Base-by-base conservation (phyloP, 2,888 invertebrate genomes). In the Hybos culiciformis region DNA sequence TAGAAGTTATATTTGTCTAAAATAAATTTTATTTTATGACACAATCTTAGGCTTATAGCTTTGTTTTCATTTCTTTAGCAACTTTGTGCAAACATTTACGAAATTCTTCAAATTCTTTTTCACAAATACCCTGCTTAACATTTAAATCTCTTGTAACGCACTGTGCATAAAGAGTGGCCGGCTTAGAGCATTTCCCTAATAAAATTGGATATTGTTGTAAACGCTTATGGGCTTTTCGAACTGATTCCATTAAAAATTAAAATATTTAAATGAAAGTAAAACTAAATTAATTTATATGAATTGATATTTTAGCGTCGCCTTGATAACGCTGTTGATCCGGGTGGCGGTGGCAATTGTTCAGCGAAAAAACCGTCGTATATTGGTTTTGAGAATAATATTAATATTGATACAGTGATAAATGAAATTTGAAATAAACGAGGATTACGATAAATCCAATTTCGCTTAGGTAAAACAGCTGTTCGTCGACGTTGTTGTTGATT, bases 71-170 rank as follows among this genome's bases (percentile, higher is more conserved):
- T 49, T 72, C 71, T 48, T 69, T 72, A 4, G 86, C 85, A 42
- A 78, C 77, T 51, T 78, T 73, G 53, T 74, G 68, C 24, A 92
- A 66, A 59, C 91, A 92, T 34, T 62, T 60, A 57, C 79, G 78
- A 55, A 92, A 83, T 46, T 75, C 72, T 40, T 74, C 66, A 60
- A 92, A 92, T 60, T 92, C 90, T 50, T 75, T 72, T 18, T 70
- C 70, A 59, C 92, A 92, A 56, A 78, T 77, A 59, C 80, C 73
- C 49, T 81, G 75, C 54, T 75, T 73, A 2, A 88, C 70, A 53
- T 78, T 71, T 44, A 80, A 77, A 56, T 79, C 80, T 23, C 76
- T 71, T 34, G 84, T 66, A 2, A 90, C 86, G 63, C 92, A 92
- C 40, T 74, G 71, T 0, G 90, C 90, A 68, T 92, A 92, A 1